A percentile compares a stretch with the other conserved stretches of the same genome.
Evolutionary conservation across 2,888 invertebrate species (phyloP).

Genomic region (Spilosoma lubricipeda): DNA sequence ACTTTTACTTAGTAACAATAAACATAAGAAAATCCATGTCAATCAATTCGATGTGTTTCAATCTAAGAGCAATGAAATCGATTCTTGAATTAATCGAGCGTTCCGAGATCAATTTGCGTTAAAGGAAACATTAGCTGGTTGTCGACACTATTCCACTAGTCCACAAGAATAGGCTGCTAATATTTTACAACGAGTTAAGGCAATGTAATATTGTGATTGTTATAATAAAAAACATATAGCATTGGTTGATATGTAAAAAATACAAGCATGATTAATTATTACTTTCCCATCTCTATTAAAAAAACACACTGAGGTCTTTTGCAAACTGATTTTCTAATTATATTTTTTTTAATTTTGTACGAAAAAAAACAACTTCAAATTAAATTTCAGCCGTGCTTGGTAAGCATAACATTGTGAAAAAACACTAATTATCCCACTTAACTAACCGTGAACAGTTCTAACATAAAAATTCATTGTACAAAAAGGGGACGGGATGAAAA

Average conservation of each 20-base stretch:
- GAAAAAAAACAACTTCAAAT: conserved; percentile 48
- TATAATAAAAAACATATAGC: not conserved
- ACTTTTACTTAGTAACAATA: not conserved
- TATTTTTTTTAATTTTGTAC: conserved; percentile 27
- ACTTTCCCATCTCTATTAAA: not conserved
- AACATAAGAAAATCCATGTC: not conserved
- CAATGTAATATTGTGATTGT: not conserved
- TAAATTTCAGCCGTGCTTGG: conserved; percentile 44
- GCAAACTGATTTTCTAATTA: conserved; percentile 33
- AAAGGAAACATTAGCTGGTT: not conserved
- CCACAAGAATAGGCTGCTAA: not conserved
- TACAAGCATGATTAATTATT: not conserved
- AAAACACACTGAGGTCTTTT: conserved; percentile 7
- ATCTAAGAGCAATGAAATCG: not conserved
- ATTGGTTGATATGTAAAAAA: not conserved
- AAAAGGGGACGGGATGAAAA: conserved; percentile 61
- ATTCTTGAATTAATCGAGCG: not conserved
- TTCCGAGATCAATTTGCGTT: not conserved
- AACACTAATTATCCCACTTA: conserved; percentile 79
- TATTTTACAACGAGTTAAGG: not conserved
- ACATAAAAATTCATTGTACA: conserved; percentile 67
- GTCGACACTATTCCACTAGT: not conserved
- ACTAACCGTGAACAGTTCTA: conserved; percentile 78
- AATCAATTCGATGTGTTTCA: not conserved
- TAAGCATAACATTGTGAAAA: conserved; percentile 57